Conservation (phyloP, 2,113 vertebrate genomes). For the Tapirus terrestris region DNA sequence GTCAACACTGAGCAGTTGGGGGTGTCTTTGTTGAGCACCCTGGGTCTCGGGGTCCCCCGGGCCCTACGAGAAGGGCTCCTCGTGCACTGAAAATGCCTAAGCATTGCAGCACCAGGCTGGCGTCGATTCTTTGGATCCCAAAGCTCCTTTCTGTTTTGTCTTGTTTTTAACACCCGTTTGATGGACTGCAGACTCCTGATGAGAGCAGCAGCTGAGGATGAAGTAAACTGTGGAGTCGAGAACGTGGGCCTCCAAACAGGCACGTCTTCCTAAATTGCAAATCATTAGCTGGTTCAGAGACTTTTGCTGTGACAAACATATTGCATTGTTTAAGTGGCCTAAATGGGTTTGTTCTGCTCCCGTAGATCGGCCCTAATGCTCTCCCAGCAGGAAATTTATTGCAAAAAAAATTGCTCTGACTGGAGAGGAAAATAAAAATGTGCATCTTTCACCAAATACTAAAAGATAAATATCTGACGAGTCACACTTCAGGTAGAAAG, state of each 20-base stretch:
- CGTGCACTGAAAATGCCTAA: background rate
- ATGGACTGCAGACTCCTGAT: background rate
- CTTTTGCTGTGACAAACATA: background rate
- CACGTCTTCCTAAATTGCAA: background rate
- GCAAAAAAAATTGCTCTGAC: background rate
- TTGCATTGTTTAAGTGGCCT: background rate
- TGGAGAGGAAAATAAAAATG: background rate
- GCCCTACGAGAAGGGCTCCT: background rate
- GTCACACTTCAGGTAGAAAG: background rate
- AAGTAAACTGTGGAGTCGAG: background rate
- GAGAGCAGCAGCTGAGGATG: rapidly evolving
- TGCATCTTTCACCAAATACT: background rate
- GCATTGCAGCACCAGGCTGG: rapidly evolving
- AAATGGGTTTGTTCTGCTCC: background rate
- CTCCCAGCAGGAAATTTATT: background rate
- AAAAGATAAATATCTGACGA: background rate
- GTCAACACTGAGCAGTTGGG: background rate
- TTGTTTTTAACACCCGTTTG: background rate
- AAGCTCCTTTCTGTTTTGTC: background rate
- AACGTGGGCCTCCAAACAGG: background rate
- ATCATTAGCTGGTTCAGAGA: background rate
- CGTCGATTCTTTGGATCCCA: background rate
- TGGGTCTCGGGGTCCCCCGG: rapidly evolving
- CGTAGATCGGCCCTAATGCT: background rate
- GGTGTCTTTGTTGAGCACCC: background rate